phyloP scores from a whole-genome alignment of 2,888 invertebrate species.

The Ariolimax columbianus region DNA sequence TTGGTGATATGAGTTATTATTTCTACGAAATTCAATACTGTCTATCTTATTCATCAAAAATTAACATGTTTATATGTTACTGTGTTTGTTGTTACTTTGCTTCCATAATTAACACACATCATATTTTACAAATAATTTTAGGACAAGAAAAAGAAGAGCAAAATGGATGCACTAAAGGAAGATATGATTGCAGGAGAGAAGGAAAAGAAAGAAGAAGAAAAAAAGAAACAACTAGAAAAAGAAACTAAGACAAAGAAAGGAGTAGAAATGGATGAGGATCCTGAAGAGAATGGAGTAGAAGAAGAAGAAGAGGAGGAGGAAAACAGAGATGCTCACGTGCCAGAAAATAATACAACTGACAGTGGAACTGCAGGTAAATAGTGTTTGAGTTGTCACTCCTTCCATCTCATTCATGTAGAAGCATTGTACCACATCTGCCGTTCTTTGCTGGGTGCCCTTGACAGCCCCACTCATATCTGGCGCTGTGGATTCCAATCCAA shows the following conservation, averaged over 20 bases:
- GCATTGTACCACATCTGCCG: no score
- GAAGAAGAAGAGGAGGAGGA: conserved; percentile 55
- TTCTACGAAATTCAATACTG: no score
- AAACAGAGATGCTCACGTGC: conserved; percentile 43
- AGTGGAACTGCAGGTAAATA: conserved; percentile 23
- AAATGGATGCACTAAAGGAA: conserved; percentile 56
- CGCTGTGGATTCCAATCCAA: no score
- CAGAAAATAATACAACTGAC: conserved; percentile 5
- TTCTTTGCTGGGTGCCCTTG: no score
- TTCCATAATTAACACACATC: no score
- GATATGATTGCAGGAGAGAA: conserved; percentile 50
- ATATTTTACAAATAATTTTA: background rate
- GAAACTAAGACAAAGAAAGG: conserved; percentile 46
- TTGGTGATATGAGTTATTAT: no score
- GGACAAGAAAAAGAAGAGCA: conserved; percentile 56
- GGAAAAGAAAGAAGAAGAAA: conserved; percentile 46
- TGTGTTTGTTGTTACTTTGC: no score
- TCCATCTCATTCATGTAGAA: no score
- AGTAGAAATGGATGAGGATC: conserved; percentile 39
- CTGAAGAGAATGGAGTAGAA: conserved; percentile 57
- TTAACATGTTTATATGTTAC: no score
- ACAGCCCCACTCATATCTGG: no score
- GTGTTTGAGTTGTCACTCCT: background rate
- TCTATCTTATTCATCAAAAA: no score
- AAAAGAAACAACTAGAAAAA: conserved; percentile 9